A percentile compares a stretch with the other conserved stretches of the same genome.
These are phyloP conservation scores for Taenioides sp. DNA, from an alignment of 2,797 vertebrate species.

Conservation along the genomic window DNA sequence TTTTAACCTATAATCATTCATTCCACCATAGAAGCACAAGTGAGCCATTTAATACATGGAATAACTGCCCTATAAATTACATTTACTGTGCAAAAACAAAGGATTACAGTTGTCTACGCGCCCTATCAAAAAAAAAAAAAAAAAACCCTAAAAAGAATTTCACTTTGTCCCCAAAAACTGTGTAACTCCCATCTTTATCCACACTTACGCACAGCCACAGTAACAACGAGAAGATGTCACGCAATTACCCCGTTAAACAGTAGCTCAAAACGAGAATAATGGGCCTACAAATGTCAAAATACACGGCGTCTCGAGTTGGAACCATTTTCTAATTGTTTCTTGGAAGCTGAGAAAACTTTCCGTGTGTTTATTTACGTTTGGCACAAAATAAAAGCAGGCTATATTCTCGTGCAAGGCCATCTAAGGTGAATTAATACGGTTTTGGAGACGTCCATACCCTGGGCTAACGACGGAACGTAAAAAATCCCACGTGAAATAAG, in stretches of 20 bases:
- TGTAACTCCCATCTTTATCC: constrained; percentile 1
- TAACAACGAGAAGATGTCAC: neutral
- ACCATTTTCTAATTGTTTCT: constrained; percentile 5
- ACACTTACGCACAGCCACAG: neutral
- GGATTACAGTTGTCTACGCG: constrained; percentile 16
- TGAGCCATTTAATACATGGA: constrained; percentile 45
- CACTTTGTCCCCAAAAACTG: constrained; percentile 17
- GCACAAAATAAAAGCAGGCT: neutral
- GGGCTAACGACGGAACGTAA: neutral
- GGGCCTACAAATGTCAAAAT: neutral
- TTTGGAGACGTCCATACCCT: neutral
- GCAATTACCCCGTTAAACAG: constrained; percentile 12
- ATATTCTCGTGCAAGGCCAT: neutral
- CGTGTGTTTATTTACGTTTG: constrained; percentile 6
- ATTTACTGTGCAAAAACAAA: constrained; percentile 49
- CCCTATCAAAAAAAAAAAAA: neutral
- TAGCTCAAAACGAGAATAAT: neutral
- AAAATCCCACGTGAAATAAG: neutral
- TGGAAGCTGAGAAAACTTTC: constrained; percentile 9
- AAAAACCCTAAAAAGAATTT: neutral
- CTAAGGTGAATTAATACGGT: neutral
- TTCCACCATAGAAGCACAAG: constrained; percentile 30
- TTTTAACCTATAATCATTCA: constrained; percentile 14
- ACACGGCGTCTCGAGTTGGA: neutral
- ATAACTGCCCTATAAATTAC: constrained; percentile 56